phyloP scores from a whole-genome alignment of 2,888 invertebrate species.

The Amblyteles armatorius region DNA sequence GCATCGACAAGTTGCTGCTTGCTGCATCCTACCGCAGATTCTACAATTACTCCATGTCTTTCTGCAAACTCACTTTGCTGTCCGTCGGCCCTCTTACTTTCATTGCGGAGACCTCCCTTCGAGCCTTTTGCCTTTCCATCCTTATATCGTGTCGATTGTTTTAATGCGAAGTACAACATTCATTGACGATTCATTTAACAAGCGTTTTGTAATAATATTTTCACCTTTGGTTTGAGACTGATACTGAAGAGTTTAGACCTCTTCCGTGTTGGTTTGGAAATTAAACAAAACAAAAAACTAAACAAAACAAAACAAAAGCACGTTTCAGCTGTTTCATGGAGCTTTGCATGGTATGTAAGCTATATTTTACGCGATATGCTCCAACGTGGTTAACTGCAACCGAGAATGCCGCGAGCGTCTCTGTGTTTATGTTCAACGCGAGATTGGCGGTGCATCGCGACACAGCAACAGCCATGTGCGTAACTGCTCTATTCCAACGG shows the following conservation, averaged over 20 bases:
- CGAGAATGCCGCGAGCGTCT: conserved; percentile 51
- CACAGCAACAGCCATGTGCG: conserved; percentile 47
- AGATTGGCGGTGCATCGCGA: conserved; percentile 52
- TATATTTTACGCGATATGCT: conserved; percentile 49
- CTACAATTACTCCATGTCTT: conserved; percentile 82
- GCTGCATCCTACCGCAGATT: conserved; percentile 78
- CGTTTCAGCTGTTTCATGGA: conserved; percentile 32
- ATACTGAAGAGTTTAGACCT: conserved; percentile 4
- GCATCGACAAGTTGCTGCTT: conserved; percentile 79
- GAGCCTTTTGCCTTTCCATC: background rate
- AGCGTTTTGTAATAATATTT: background rate
- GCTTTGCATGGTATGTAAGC: conserved; percentile 23
- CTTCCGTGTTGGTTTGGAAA: background rate
- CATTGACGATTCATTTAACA: background rate
- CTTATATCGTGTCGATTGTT: background rate
- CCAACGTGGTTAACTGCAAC: conserved; percentile 51
- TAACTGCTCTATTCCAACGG: conserved; percentile 53
- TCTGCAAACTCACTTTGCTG: conserved; percentile 78
- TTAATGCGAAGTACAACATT: background rate
- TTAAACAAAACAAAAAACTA: background rate
- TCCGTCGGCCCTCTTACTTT: conserved; percentile 34
- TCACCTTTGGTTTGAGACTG: background rate
- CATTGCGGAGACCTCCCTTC: background rate
- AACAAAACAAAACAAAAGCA: background rate
- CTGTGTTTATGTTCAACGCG: conserved; percentile 56